Conservation (phyloP, 2,797 vertebrate species). For the Artibeus lituratus region DNA sequence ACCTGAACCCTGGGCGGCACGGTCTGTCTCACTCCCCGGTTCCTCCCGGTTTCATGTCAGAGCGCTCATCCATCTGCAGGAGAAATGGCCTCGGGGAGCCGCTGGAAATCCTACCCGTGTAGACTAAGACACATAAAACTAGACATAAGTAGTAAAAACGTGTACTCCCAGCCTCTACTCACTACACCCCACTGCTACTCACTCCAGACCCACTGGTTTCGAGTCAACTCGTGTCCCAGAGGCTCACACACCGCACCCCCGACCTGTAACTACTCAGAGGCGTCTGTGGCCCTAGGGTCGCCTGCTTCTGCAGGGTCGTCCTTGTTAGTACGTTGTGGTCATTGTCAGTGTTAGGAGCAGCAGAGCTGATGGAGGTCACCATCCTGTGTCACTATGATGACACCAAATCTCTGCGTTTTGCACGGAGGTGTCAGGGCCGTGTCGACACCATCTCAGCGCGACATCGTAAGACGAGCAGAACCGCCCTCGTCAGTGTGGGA, state of each 20-base stretch:
- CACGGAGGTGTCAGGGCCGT: not conserved
- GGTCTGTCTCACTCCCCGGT: too few relatives aligned
- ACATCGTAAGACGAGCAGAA: not conserved
- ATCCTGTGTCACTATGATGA: not conserved
- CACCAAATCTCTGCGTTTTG: not conserved
- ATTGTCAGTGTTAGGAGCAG: rapidly evolving
- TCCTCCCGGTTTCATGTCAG: not conserved
- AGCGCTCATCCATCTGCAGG: not conserved
- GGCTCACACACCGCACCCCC: not conserved
- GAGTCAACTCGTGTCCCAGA: not conserved
- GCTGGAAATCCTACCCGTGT: not conserved
- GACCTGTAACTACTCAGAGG: not conserved
- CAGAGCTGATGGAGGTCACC: not conserved
- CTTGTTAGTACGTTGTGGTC: too few relatives aligned
- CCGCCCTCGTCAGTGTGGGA: not conserved
- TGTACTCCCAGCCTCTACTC: not conserved
- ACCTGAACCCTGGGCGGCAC: too few relatives aligned
- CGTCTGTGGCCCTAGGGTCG: not conserved
- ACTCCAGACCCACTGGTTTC: not conserved
- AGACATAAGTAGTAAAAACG: not conserved
- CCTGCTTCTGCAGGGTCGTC: not conserved
- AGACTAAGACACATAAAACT: not conserved
- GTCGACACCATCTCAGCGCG: not conserved
- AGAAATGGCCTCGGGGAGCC: not conserved
- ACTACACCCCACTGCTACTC: not conserved